Evolutionary conservation across 2,113 vertebrate species (phyloP).

Genomic region (Gymnocephalus cernua): DNA sequence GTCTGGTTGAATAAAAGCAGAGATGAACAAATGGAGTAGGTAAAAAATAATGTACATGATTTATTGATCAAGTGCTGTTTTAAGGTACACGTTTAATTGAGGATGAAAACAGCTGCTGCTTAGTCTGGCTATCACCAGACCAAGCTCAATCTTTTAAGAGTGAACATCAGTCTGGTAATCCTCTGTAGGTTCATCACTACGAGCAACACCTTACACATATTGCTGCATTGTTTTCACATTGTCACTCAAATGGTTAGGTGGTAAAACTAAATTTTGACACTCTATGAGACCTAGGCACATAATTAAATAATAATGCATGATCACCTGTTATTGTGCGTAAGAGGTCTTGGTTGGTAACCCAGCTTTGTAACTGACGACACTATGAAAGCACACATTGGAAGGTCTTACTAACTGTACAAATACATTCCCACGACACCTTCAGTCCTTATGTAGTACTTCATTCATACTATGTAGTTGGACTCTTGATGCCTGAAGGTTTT

Average conservation of each 20-base stretch:
- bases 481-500: conserved; percentile 30
- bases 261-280: neutral
- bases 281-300: neutral
- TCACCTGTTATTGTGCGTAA: neutral
- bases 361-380: neutral
- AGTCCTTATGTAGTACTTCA: neutral
- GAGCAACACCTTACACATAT: neutral
- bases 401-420: neutral
- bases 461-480: conserved; percentile 26
- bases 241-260: neutral
- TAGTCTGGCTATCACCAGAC: too few species aligned
- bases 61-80: conserved; percentile 47
- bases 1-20: conserved; percentile 34
- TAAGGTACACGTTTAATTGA: conserved; percentile 3
- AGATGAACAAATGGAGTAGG: neutral
- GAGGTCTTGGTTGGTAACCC: neutral
- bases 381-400: neutral
- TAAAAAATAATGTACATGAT: conserved; percentile 3
- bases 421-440: neutral
- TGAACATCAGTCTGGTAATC: too few species aligned
- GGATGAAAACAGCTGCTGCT: neutral
- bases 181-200: neutral
- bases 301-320: neutral
- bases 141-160: too few species aligned
- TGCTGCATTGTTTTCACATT: neutral